Conservation (phyloP, 2,797 vertebrate genomes). For the Sphenopsis melanotis region DNA sequence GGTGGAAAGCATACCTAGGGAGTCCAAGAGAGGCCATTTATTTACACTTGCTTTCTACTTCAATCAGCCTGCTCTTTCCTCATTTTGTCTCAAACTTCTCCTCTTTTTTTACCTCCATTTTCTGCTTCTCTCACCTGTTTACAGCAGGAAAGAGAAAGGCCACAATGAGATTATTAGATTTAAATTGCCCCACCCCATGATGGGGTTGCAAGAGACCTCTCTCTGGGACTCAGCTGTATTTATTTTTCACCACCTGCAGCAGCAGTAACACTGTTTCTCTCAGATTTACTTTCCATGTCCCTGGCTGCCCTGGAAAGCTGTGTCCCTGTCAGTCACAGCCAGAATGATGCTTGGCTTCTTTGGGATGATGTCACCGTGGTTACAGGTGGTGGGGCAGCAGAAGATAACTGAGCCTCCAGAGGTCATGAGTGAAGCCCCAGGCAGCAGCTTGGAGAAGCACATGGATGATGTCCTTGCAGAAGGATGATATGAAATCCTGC, state of each 20-base stretch:
- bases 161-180: not conserved
- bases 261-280: not conserved
- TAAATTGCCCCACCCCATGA: not conserved
- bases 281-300: not conserved
- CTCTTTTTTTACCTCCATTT: not conserved
- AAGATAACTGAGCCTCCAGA: not conserved
- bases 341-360: not conserved
- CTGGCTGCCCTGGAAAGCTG: not conserved
- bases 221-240: not conserved
- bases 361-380: fast-evolving
- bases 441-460: not conserved
- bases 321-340: not conserved
- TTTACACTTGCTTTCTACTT: not conserved
- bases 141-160: not conserved
- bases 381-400: not conserved
- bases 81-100: not conserved
- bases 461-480: no score
- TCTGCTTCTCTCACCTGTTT: not conserved
- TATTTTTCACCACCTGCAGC: not conserved
- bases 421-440: fast-evolving
- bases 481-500: not conserved
- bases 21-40: not conserved
- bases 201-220: not conserved
- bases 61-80: not conserved
- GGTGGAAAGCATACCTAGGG: not conserved